Percentiles rank a stretch among this genome's conserved stretches.
These are phyloP conservation scores for Linnaemya vulpina DNA, from an alignment of 2,888 invertebrate genomes.

Conservation along the genomic window DNA sequence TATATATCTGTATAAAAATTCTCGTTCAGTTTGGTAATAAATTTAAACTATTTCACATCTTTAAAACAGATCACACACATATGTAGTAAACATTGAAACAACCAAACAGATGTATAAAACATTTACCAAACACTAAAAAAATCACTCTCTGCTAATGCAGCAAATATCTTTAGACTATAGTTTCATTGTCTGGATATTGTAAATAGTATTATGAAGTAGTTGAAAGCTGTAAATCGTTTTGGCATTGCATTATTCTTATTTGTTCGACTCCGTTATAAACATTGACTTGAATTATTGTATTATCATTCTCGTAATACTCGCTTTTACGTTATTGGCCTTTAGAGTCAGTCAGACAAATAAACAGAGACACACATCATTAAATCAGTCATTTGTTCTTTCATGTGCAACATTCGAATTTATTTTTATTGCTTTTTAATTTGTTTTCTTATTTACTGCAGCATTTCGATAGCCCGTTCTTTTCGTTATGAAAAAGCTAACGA, in stretches of 20 bases:
- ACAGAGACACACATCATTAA: conserved; percentile 48
- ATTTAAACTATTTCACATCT: no score
- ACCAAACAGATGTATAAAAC: background rate
- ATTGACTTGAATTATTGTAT: conserved; percentile 42
- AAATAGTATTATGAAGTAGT: conserved; percentile 19
- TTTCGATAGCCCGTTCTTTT: background rate
- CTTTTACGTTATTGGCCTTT: conserved; percentile 31
- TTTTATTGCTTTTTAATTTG: conserved; percentile 63
- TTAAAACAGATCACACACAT: no score
- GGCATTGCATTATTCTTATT: conserved; percentile 26
- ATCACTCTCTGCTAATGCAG: background rate
- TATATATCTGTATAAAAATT: background rate
- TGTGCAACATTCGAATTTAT: conserved; percentile 49
- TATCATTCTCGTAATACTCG: conserved; percentile 39
- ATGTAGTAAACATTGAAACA: background rate
- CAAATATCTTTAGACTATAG: background rate
- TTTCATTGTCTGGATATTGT: background rate
- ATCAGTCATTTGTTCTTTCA: conserved; percentile 47
- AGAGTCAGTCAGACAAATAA: conserved; percentile 20
- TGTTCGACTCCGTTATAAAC: conserved; percentile 51
- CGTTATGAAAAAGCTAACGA: background rate
- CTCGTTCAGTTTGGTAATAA: background rate
- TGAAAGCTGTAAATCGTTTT: conserved; percentile 19
- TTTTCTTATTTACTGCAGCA: conserved; percentile 19
- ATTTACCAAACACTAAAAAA: background rate